Base-by-base conservation (phyloP, 2,797 vertebrate genomes). In the Smutsia temminckii region DNA sequence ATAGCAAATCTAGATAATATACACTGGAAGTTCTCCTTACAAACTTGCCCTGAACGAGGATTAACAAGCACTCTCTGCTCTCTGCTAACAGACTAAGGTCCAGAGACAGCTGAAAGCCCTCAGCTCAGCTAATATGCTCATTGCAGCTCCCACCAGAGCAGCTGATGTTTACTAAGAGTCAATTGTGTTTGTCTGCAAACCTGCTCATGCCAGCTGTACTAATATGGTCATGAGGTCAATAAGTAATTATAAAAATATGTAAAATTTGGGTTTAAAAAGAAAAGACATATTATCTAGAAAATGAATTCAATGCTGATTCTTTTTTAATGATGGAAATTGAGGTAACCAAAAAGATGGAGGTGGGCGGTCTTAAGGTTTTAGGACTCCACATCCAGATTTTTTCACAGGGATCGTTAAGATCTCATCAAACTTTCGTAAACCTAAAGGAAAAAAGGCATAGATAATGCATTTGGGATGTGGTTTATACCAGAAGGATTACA, bases 401-500 rank as follows among this genome's bases (percentile, higher is more conserved):
- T 85, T 14, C n/a, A n/a, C 72, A 85, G 57, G 34, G 74, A 75
- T 61, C 69, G 13, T 64, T 69, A 78, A 59, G 23, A 89, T 78
- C 64, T 75, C 63, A 68, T 93, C 68, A 55, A 89, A 94, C 46
- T 53, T 87, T 53, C 74, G 80, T 72, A 71, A 93, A 63, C 5
- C 18, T 34, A 87, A 93, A 93, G 66, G 12, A 85, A 87, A 89
- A 89, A 96, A 89, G 61, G 78, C 69, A 81, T 23, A 66, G 57
- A 1, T 23, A 78, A 42, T 20, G 12, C 12, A 63, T 75, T 71
- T 74, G 13, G 64, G 27, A 23, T 86, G 25, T 69, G 34, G 63
- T 74, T 93, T 90, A 53, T 80, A 89, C 27, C 32, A 77, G 25
- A 89, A 91, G 3, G 29, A 75, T 75, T 18, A 42, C 8, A 10